Evolutionary conservation across 2,797 vertebrate genomes (phyloP).

Genomic region (Florisuga fusca): DNA sequence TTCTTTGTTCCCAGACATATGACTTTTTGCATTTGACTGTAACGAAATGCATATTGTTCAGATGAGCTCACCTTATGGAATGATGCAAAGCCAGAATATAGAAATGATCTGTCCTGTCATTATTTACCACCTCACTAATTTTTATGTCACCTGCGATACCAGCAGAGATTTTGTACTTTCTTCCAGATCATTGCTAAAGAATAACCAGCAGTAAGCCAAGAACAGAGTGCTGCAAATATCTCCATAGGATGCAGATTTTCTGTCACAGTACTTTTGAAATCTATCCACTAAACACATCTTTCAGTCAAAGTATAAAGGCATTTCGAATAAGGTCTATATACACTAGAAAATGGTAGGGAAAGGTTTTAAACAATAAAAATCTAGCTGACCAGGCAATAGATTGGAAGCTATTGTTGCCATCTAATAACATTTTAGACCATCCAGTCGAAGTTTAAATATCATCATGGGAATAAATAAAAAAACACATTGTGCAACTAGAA

Average conservation of each 20-base stretch:
- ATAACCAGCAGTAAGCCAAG: not conserved
- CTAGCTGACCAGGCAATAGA: conserved; percentile 45
- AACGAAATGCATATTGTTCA: conserved; percentile 33
- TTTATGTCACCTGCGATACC: conserved; percentile 42
- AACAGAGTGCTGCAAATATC: not conserved
- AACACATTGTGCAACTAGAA: not conserved
- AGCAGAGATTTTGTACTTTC: conserved; percentile 19
- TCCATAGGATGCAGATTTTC: conserved; percentile 11
- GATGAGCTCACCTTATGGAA: conserved; percentile 21
- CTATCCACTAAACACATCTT: not conserved
- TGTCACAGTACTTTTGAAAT: not conserved
- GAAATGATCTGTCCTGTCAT: conserved; percentile 26
- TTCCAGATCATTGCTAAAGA: conserved; percentile 2
- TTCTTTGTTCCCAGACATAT: conserved; percentile 33
- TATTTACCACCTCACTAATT: conserved; percentile 51
- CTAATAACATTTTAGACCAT: conserved; percentile 35
- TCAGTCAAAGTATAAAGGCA: not conserved
- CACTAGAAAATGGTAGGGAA: not conserved
- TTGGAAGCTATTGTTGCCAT: conserved; percentile 16
- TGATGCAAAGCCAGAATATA: conserved; percentile 36
- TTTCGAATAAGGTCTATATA: conserved; percentile 18
- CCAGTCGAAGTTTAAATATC: conserved; percentile 13
- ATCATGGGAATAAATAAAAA: conserved; percentile 37
- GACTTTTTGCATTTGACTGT: conserved; percentile 30
- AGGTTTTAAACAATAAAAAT: conserved; percentile 54